Conservation (phyloP, 2,113 vertebrate genomes). For the Pluvianellus socialis region DNA sequence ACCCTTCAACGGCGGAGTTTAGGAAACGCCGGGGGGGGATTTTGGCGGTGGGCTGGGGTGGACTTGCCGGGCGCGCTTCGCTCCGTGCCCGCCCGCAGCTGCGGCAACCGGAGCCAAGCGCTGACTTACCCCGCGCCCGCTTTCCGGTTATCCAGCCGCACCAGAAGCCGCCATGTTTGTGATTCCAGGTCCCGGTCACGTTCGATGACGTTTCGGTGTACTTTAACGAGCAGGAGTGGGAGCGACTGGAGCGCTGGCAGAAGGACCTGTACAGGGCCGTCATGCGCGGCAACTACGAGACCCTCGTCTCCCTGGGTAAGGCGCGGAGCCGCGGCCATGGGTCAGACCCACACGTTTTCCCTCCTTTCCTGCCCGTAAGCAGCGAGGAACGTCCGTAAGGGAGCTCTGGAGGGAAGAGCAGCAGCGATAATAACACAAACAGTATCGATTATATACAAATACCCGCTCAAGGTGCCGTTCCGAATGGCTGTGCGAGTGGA, state of each 20-base stretch:
- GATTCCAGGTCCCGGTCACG: conserved; percentile 68
- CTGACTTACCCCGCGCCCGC: fast-evolving
- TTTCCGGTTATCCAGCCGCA: not conserved
- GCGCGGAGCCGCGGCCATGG: no score
- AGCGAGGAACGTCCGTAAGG: fast-evolving
- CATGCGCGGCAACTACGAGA: conserved; percentile 76
- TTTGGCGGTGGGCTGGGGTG: not conserved
- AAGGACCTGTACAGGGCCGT: conserved; percentile 77
- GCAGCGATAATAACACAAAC: no score
- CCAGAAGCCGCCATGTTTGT: not conserved
- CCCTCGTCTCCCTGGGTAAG: conserved; percentile 76
- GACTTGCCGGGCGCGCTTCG: not conserved
- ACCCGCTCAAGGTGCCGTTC: fast-evolving
- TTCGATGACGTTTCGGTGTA: conserved; percentile 72
- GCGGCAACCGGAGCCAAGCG: not conserved
- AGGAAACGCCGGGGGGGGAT: not conserved
- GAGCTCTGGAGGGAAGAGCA: fast-evolving
- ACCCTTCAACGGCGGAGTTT: not conserved
- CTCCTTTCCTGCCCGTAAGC: not conserved
- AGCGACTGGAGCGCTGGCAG: conserved; percentile 71
- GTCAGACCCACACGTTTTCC: not conserved
- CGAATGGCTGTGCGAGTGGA: fast-evolving
- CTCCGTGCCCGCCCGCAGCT: not conserved
- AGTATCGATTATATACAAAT: fast-evolving
- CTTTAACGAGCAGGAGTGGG: conserved; percentile 77